Conservation (phyloP, 2,113 vertebrate species). For the Columba livia region DNA sequence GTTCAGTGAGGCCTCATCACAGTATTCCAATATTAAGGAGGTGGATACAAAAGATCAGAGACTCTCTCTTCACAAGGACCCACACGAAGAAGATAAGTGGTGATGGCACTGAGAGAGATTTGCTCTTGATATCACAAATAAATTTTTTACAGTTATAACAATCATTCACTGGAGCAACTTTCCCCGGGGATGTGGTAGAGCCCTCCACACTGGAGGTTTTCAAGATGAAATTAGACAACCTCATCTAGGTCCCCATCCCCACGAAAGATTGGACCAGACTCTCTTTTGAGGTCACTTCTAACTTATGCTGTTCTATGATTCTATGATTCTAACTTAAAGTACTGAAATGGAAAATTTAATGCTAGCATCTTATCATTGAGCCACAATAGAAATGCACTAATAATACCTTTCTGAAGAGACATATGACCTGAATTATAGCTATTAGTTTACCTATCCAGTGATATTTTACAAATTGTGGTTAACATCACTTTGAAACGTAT, state of each 20-base stretch:
- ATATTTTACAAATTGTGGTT: not conserved
- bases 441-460: not conserved
- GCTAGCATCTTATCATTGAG: not conserved
- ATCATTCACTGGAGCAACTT: not conserved
- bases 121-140: not conserved
- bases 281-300: not conserved
- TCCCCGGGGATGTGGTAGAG: not conserved
- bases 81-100: not conserved
- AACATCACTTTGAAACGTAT: not conserved
- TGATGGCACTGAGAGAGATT: not conserved
- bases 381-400: not conserved
- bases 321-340: not conserved
- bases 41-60: not conserved
- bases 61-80: not conserved
- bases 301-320: not conserved
- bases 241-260: not conserved
- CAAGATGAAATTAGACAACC: not conserved
- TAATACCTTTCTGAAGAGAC: not conserved
- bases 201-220: not conserved
- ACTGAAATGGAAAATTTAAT: not conserved
- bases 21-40: not conserved
- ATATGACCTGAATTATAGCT: not conserved
- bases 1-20: not conserved
- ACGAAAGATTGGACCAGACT: not conserved
- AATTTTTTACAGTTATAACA: not conserved